phyloP scores from a whole-genome alignment of 2,113 vertebrate genomes.

The Hippocampus abdominalis region DNA sequence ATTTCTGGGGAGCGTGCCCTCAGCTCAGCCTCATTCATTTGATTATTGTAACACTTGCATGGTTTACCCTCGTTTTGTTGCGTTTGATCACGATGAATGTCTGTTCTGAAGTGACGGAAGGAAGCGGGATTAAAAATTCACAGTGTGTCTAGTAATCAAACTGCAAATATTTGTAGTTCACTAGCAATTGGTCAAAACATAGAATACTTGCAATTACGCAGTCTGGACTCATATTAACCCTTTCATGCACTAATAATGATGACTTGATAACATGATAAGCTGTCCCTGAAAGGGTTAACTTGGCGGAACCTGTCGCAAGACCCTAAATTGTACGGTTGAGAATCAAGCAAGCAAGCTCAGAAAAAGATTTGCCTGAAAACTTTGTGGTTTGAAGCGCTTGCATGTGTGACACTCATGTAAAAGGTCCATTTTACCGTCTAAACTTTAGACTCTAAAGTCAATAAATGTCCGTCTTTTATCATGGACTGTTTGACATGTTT shows the following conservation, averaged over 20 bases:
- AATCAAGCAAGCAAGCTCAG: neutral
- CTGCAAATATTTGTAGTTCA: neutral
- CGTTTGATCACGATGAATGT: slow-evolving; percentile 46
- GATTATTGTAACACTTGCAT: slow-evolving; percentile 54
- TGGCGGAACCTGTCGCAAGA: neutral
- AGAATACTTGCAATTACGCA: neutral
- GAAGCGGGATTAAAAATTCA: neutral
- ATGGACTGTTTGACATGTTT: neutral
- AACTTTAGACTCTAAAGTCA: neutral
- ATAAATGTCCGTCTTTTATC: neutral
- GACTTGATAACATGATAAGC: too few relatives aligned
- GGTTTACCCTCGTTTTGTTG: slow-evolving; percentile 32
- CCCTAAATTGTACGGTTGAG: neutral
- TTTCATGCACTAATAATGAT: too few relatives aligned
- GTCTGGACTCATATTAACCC: neutral
- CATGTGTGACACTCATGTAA: neutral
- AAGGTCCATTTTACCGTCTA: neutral
- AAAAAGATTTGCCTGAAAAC: neutral
- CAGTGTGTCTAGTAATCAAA: neutral
- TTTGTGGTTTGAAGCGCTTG: neutral
- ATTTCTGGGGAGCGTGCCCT: slow-evolving; percentile 56
- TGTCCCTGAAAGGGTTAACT: neutral
- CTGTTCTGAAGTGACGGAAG: slow-evolving; percentile 13
- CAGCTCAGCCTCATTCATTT: slow-evolving; percentile 67
- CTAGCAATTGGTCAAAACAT: neutral